A percentile compares a stretch with the other conserved stretches of the same genome.
Evolutionary conservation across 2,113 vertebrate species (phyloP).

Genomic region (Aptenodytes forsteri): DNA sequence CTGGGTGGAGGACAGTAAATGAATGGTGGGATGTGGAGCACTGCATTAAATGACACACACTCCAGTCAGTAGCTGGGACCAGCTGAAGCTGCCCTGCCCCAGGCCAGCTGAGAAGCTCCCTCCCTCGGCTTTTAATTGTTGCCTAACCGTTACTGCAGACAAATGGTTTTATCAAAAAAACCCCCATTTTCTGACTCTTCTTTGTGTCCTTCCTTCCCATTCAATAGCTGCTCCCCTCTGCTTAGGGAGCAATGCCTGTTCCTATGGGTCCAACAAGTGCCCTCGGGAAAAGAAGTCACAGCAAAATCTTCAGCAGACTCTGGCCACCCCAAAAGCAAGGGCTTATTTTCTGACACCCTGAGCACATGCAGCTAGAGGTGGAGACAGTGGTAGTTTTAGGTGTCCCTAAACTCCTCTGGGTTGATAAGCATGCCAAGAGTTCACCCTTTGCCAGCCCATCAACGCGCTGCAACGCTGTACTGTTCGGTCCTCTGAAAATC

Average conservation of each 20-base stretch:
- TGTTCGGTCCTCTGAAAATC: neutral
- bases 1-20: neutral
- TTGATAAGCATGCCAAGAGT: neutral
- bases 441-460: neutral
- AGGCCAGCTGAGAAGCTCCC: neutral
- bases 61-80: neutral
- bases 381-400: neutral
- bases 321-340: neutral
- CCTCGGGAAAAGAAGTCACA: neutral
- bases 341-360: neutral
- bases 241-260: neutral
- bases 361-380: neutral
- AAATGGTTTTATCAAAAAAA: neutral
- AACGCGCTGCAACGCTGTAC: rapidly evolving
- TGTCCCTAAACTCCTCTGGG: neutral
- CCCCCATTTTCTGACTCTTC: neutral
- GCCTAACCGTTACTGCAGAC: neutral
- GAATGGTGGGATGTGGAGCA: neutral
- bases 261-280: neutral
- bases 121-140: neutral
- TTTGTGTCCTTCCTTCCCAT: neutral
- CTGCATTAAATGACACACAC: neutral
- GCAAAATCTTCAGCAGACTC: neutral
- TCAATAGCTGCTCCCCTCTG: neutral
- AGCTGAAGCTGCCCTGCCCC: neutral